phyloP scores from a whole-genome alignment of 2,888 invertebrate species.

The Amitus sp. region DNA sequence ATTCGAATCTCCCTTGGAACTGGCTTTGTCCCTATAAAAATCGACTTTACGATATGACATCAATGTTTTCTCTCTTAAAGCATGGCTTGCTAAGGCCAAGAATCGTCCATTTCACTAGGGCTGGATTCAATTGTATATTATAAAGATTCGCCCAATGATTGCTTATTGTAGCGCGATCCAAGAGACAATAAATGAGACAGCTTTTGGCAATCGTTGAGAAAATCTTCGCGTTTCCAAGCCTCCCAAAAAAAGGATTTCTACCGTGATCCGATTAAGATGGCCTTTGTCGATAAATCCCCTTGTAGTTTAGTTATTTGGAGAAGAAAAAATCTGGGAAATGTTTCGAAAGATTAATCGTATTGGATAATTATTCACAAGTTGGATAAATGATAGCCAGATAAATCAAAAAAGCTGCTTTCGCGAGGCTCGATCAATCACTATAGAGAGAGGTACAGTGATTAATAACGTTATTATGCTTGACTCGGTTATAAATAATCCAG shows the following conservation, averaged over 20 bases:
- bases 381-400: conserved; percentile 21
- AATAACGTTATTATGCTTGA: conserved; percentile 17
- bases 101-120: too few species aligned
- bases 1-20: conserved; percentile 25
- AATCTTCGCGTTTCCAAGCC: background rate
- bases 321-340: background rate
- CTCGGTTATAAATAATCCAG: conserved; percentile 7
- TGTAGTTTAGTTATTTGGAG: too few species aligned
- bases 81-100: conserved; percentile 7
- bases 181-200: background rate
- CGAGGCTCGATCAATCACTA: conserved; percentile 14
- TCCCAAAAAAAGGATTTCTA: background rate
- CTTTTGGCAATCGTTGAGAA: background rate
- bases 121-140: background rate
- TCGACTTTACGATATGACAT: conserved; percentile 19
- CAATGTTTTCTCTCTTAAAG: conserved; percentile 12
- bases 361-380: conserved; percentile 24
- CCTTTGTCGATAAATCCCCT: background rate
- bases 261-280: conserved; percentile 6
- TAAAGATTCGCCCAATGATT: conserved; percentile 5
- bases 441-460: conserved; percentile 19
- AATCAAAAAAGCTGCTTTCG: conserved; percentile 15
- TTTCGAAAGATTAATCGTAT: conserved; percentile 17
- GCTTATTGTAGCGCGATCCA: background rate
- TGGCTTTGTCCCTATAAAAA: conserved; percentile 18